Conservation (phyloP, 2,888 invertebrate species). For the Dolomedes plantarius region DNA sequence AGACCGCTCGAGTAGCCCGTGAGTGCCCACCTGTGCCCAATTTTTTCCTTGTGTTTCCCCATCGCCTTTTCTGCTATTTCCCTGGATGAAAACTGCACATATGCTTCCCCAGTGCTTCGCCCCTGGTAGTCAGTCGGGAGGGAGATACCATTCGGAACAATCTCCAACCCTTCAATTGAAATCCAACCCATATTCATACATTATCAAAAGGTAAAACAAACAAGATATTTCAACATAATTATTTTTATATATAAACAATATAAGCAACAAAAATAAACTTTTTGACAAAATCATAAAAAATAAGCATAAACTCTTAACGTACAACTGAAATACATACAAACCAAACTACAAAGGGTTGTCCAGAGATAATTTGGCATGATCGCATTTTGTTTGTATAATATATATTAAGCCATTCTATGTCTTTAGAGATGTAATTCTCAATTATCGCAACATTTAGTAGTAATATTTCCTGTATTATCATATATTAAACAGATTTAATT, state of each 20-base stretch:
- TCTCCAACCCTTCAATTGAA: conserved; percentile 88
- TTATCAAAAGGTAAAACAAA: conserved; percentile 30
- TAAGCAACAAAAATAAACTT: neutral
- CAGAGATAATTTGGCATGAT: no score
- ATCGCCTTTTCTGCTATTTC: conserved; percentile 98
- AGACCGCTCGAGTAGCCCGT: conserved; percentile 58
- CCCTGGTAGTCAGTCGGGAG: conserved; percentile 98
- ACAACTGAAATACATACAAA: no score
- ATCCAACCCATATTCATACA: conserved; percentile 75
- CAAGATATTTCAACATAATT: conserved; percentile 8
- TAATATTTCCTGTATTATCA: no score
- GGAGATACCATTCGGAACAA: conserved; percentile 98
- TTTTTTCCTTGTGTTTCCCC: conserved; percentile 99
- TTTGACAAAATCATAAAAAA: no score
- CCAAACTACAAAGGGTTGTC: no score
- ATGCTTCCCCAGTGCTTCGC: conserved; percentile 99
- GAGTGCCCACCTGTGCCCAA: conserved; percentile 96
- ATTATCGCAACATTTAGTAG: no score
- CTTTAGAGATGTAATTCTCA: no score
- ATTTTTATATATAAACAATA: neutral
- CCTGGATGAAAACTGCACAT: conserved; percentile 98
- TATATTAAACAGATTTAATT: no score
- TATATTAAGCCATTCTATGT: no score
- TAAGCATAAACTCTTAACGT: no score
- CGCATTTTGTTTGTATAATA: no score